Evolutionary conservation across 2,113 vertebrate genomes (phyloP).

Genomic region (Gopherus flavomarginatus): DNA sequence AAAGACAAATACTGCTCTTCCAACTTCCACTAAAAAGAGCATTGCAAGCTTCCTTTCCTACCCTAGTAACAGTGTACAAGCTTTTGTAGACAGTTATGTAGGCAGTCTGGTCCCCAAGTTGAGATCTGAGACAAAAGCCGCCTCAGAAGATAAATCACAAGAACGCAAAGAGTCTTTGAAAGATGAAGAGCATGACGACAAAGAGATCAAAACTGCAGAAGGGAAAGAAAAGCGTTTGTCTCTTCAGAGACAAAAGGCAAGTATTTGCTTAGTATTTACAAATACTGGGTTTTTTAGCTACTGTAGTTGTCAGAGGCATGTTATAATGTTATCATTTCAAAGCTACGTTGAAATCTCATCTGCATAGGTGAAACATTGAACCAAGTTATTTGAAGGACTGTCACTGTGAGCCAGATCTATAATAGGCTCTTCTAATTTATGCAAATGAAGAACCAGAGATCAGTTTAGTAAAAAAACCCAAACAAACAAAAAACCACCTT

Average conservation of each 20-base stretch:
- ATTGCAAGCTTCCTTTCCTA: conserved; percentile 90
- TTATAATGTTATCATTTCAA: background rate
- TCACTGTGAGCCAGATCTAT: background rate
- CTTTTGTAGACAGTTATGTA: conserved; percentile 94
- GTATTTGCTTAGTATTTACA: background rate
- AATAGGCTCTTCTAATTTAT: background rate
- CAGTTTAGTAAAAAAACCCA: background rate
- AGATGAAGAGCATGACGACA: conserved; percentile 72
- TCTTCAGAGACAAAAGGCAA: conserved; percentile 93
- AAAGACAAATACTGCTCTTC: conserved; percentile 41
- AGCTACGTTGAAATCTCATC: background rate
- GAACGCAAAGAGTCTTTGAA: conserved; percentile 67
- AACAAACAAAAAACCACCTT: background rate
- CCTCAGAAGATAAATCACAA: conserved; percentile 63
- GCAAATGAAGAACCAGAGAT: background rate
- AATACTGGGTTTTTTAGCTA: background rate
- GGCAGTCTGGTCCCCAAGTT: conserved; percentile 91
- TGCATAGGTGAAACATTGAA: background rate
- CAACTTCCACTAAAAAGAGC: conserved; percentile 84
- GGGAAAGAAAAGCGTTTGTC: conserved; percentile 87
- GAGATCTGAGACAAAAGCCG: conserved; percentile 82
- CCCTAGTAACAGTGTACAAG: conserved; percentile 90
- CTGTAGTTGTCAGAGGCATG: background rate
- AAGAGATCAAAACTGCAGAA: conserved; percentile 81
- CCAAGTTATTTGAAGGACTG: background rate